A percentile compares a stretch with the other conserved stretches of the same genome.
Evolutionary conservation across 2,888 invertebrate species (phyloP).

Genomic region (Epinotia brunnichana): DNA sequence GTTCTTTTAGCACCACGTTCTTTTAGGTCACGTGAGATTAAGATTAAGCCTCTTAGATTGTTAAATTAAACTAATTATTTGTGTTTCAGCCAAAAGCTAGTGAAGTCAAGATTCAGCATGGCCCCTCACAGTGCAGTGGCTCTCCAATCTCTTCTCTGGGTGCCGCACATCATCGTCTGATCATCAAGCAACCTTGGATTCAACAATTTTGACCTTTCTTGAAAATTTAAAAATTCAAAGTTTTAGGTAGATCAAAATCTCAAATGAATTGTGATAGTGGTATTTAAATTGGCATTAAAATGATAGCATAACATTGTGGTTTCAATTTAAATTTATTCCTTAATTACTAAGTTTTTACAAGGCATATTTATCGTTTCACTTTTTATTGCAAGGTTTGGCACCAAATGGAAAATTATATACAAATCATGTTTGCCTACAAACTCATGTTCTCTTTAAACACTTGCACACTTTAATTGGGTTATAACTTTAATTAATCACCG

Average conservation of each 20-base stretch:
- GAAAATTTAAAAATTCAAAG: not conserved
- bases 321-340: slow-evolving; percentile 22
- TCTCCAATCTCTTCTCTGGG: slow-evolving; percentile 34
- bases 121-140: slow-evolving; percentile 37
- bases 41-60: no score
- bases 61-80: not conserved
- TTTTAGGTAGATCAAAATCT: not conserved
- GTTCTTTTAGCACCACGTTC: no score
- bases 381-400: not conserved
- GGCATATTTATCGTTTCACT: not conserved
- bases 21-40: no score
- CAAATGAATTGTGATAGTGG: slow-evolving; percentile 1
- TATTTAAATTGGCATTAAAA: slow-evolving; percentile 29
- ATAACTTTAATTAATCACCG: not conserved
- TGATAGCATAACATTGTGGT: slow-evolving; percentile 13
- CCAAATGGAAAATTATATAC: not conserved
- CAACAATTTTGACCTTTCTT: not conserved
- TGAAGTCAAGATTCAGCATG: slow-evolving; percentile 26
- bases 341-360: not conserved
- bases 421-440: not conserved
- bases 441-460: not conserved
- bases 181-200: not conserved
- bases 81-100: slow-evolving; percentile 29
- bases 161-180: slow-evolving; percentile 27
- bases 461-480: not conserved